Evolutionary conservation across 1,140 invertebrate genomes (phyloP), one percentile per base, ranked within the genome.

Genomic region (Bombus pascuorum): DNA sequence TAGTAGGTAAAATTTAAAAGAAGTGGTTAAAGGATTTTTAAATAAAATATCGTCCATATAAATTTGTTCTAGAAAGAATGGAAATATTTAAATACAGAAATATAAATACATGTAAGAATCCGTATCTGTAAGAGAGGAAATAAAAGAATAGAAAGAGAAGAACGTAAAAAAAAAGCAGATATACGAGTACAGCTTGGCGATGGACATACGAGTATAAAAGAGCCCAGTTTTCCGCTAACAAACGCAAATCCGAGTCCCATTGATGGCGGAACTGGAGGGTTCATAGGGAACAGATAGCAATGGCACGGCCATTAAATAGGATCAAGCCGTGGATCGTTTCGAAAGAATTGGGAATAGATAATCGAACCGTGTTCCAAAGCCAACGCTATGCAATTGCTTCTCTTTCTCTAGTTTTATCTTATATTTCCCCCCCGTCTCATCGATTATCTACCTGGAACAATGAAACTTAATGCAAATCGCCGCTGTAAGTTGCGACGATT

Each of bases 171-270:
- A 85, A 73, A 53, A 62, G 70, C 78, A 62, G 39, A 77, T 81
- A 75, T 87, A 66, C 57, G 42, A 34, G 28, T 39, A 72, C n/a
- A 65, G 57, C 44, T 72, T 79, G 37, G 70, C 83, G 83, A 62
- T 77, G 81, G 79, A 85, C 85, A 87, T 84, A 80, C 75, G 81
- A 77, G 86, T 89, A 92, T 90, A 91, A 91, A 91, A 86, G 92
- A 86, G 76, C 57, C 86, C 74, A 81, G 83, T 84, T 82, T 89
- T 85, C 82, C 85, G 77, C 80, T 85, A 87, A 86, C 89, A 91
- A 89, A 92, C 87, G 85, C 86, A 91, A 90, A 92, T 89, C 87
- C 89, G 86, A 85, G 83, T 77, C 78, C 88, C 77, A 91, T 91
- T 89, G 83, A 91, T 75, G 83, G 77, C 37, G 66, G 71, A 75